A percentile compares a stretch with the other conserved stretches of the same genome.
Evolutionary conservation across 2,113 vertebrate genomes (phyloP).

Genomic region (Copsychus sechellarum): DNA sequence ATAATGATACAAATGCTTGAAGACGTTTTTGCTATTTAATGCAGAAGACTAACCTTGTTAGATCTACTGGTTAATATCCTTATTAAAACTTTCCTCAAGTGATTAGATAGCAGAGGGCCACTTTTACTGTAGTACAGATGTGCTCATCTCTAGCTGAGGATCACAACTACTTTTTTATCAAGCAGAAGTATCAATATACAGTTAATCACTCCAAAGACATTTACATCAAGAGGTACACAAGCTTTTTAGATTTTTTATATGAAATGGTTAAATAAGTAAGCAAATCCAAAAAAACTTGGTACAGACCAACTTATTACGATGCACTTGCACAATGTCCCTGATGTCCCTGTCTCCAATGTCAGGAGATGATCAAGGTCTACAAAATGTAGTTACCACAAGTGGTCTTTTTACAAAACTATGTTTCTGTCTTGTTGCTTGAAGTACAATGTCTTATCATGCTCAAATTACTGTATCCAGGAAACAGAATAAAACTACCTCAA

Average conservation of each 20-base stretch:
- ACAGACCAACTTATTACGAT: not conserved
- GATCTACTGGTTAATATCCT: not conserved
- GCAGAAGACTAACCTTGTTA: not conserved
- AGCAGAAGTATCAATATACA: not conserved
- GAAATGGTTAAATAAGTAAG: not conserved
- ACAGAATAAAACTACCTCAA: not conserved
- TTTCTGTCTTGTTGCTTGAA: not conserved
- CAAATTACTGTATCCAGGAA: not conserved
- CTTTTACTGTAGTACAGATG: not conserved
- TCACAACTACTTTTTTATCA: not conserved
- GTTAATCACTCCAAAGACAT: not conserved
- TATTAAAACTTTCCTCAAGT: not conserved
- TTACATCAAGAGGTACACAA: not conserved
- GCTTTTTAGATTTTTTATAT: not conserved
- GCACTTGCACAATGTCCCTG: not conserved
- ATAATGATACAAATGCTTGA: not conserved
- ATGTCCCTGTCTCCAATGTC: not conserved
- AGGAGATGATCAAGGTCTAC: not conserved
- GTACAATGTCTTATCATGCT: not conserved
- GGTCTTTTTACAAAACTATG: not conserved
- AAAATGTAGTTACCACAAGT: not conserved
- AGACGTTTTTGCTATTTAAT: not conserved
- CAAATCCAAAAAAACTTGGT: not conserved
- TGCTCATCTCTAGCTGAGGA: not conserved
- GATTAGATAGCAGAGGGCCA: not conserved